phyloP scores from a whole-genome alignment of 2,888 invertebrate species.

The Girardia tigrina region DNA sequence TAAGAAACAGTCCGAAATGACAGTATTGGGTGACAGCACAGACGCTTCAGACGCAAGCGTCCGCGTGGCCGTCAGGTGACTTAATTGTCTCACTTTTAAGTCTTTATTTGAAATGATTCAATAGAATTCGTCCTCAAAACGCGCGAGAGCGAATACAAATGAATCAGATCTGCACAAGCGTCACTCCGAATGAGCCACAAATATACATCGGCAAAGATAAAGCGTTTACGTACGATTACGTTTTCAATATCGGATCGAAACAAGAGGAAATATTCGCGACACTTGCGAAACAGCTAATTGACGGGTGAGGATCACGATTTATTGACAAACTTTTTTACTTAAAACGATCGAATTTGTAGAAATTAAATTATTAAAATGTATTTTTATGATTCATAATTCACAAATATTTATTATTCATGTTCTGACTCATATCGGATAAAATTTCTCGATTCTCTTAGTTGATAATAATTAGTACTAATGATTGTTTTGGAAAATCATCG shows the following conservation, averaged over 20 bases:
- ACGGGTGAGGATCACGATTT: conserved; percentile 54
- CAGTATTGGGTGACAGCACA: neutral
- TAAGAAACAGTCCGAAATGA: neutral
- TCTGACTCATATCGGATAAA: neutral
- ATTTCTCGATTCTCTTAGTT: no score
- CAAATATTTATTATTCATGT: neutral
- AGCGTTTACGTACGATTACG: conserved; percentile 87
- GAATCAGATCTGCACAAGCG: conserved; percentile 78
- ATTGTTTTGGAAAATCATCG: neutral
- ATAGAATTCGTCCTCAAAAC: conserved; percentile 82
- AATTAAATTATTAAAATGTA: no score
- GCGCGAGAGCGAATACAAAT: conserved; percentile 81
- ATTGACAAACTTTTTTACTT: neutral
- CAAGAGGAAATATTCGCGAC: conserved; percentile 68
- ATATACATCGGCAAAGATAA: conserved; percentile 80
- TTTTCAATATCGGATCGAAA: conserved; percentile 66
- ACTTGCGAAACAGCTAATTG: conserved; percentile 71
- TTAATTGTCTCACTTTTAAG: neutral
- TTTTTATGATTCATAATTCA: neutral
- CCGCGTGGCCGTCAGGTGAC: conserved; percentile 43
- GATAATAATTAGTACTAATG: neutral
- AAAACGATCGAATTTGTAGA: no score
- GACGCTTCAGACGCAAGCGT: conserved; percentile 42
- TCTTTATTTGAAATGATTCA: conserved; percentile 34
- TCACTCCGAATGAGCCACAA: conserved; percentile 60